Conservation (phyloP, 2,888 invertebrate species). For the Yponomeuta plumbellus region DNA sequence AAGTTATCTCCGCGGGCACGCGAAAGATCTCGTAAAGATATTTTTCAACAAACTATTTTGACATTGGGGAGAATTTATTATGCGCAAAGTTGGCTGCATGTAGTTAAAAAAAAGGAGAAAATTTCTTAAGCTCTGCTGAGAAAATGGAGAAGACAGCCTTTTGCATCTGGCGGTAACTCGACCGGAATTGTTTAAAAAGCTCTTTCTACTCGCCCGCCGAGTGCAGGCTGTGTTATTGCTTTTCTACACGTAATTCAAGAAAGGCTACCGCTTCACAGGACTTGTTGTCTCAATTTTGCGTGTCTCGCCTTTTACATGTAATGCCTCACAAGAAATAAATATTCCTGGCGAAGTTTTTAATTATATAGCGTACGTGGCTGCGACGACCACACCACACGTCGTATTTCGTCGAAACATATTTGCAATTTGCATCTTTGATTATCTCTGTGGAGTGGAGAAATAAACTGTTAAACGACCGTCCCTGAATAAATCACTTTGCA, state of each 20-base stretch:
- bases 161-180: slow-evolving; percentile 5
- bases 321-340: slow-evolving; percentile 3
- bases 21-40: slow-evolving; percentile 1
- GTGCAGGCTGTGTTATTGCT: background rate
- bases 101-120: background rate
- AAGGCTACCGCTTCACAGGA: background rate
- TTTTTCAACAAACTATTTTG: background rate
- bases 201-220: slow-evolving; percentile 4
- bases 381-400: slow-evolving; percentile 14
- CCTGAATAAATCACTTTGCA: slow-evolving; percentile 9
- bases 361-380: background rate
- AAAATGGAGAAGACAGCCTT: background rate
- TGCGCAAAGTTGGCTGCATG: background rate
- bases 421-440: slow-evolving; percentile 18
- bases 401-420: slow-evolving; percentile 12
- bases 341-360: slow-evolving; percentile 4
- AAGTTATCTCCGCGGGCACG: background rate
- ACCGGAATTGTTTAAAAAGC: slow-evolving; percentile 8
- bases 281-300: background rate
- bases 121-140: background rate
- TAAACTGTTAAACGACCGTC: slow-evolving; percentile 9
- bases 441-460: background rate
- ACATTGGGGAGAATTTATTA: slow-evolving; percentile 1
- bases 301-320: background rate
- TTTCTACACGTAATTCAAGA: background rate